Base-by-base conservation (phyloP, 2,797 vertebrate species). In the Anabas testudineus region DNA sequence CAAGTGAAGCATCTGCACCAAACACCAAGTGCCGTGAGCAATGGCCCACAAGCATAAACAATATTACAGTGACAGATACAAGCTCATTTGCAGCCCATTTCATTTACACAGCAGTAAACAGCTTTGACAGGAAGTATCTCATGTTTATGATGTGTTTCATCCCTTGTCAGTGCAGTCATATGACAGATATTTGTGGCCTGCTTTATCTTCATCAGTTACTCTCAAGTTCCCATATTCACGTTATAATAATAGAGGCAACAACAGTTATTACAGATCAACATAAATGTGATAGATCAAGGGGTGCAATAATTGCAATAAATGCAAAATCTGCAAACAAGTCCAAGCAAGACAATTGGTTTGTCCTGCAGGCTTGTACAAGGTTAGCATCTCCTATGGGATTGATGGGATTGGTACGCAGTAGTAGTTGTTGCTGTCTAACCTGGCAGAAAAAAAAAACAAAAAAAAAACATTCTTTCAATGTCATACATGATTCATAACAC, bases 401-500 rank as follows among this genome's bases (percentile, higher is more conserved):
- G 30, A 26, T 28, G 28, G 26, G 32, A n/a, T n/a, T n/a, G n/a
- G 26, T 24, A 56, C 81, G 71, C n/a, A 36, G 69, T 13, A 10
- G 69, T 55, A 58, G 16, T 19, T 64, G 51, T 62, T 28, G 60
- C 69, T 80, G 80, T 53, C 39, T 73, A 79, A 83, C 58, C 55
- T 69, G 46, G 81, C 39, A 78, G 72, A 76, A 85, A 78, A 81
- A 34, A 42, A 39, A 85, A 78, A 81, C 34, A 42, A 39, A 42
- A n/a, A 18, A 19, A 74, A 75, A 74, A 65, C 68, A 80, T 83
- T 81, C 63, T 78, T 69, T 68, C 59, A 42, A 43, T 32, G 43
- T 61, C 65, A 76, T 91, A 67, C 71, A 90, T 90, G 78, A 93
- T 89, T 90, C 52, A 92, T 80, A 42, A 41, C 51, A 12, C 41